Evolutionary conservation across 1,140 invertebrate species (phyloP), one percentile per base, ranked within the genome.

Genomic region (Bombus fervidus): DNA sequence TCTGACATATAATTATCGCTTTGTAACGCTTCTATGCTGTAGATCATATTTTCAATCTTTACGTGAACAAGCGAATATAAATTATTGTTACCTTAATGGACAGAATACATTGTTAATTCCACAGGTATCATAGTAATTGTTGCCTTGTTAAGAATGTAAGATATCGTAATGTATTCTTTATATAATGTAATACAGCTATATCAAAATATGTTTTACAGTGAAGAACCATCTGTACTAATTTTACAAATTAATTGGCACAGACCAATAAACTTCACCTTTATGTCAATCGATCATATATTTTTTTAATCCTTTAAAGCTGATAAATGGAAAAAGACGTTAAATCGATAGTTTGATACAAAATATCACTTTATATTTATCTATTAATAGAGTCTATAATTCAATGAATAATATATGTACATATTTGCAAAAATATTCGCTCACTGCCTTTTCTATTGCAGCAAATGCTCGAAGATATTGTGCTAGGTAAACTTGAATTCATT

Each of bases 31-130:
- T 89, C 80, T 81, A 74, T 89, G 81, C 76, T 34, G 66, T 53
- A 41, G 3, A n/a, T 62, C 28, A 81, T 74, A 59, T 59, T n/a
- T 43, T 75, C 68, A 72, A 89, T 87, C 81, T 66, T 41, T 75
- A 57, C 76, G 43, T 37, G 41, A 66, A 68, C 43, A 43, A 64
- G 77, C 74, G 25, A 66, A 57, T 71, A 39, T 72, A 47, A 89
- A 87, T 84, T 62, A 86, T 85, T 71, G 64, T 83, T 89, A 86
- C 86, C 81, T 89, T 87, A 66, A 90, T 87, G 73, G 57, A 68
- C 43, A 57, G 66, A 69, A 86, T 82, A 66, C 41, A 37, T 37
- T 39, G 76, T 85, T 87, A 85, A 89, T 87, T 72, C 41, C 41
- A 57, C 10, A 5, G 28, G 79, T 66, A 76, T 41, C 39, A 39